Evolutionary conservation across 2,113 vertebrate species (phyloP).

Genomic region (Rhinolophus sinicus): DNA sequence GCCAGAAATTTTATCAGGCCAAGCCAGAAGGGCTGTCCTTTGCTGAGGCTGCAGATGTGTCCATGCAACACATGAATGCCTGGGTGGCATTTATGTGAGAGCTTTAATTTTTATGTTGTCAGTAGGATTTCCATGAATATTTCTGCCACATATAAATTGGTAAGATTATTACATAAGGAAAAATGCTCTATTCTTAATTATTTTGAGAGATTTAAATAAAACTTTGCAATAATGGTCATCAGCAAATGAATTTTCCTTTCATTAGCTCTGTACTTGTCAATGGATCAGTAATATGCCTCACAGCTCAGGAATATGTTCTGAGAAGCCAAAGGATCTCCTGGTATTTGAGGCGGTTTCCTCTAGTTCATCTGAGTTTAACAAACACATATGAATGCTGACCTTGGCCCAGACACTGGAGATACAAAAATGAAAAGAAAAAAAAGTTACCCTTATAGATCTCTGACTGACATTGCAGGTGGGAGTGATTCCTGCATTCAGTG

Average conservation of each 20-base stretch:
- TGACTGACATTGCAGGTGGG: neutral
- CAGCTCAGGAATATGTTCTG: neutral
- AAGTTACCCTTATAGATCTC: too few relatives aligned
- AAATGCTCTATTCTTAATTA: neutral
- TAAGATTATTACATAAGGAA: neutral
- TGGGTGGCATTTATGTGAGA: neutral
- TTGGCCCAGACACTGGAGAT: neutral
- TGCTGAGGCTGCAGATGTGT: neutral
- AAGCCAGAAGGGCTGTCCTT: neutral
- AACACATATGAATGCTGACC: neutral
- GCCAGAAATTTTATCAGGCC: neutral
- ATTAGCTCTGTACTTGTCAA: neutral
- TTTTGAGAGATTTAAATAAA: neutral
- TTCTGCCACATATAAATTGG: neutral
- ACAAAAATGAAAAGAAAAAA: neutral
- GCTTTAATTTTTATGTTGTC: neutral
- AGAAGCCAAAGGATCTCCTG: neutral
- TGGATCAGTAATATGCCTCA: too few relatives aligned
- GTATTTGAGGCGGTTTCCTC: neutral
- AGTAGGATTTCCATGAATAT: neutral
- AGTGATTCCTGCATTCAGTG: neutral
- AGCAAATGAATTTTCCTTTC: neutral
- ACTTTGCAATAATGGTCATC: neutral
- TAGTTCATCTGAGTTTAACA: neutral
- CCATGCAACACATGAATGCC: neutral